Evolutionary conservation across 2,888 invertebrate species (phyloP).

Genomic region (Folsomia candida): DNA sequence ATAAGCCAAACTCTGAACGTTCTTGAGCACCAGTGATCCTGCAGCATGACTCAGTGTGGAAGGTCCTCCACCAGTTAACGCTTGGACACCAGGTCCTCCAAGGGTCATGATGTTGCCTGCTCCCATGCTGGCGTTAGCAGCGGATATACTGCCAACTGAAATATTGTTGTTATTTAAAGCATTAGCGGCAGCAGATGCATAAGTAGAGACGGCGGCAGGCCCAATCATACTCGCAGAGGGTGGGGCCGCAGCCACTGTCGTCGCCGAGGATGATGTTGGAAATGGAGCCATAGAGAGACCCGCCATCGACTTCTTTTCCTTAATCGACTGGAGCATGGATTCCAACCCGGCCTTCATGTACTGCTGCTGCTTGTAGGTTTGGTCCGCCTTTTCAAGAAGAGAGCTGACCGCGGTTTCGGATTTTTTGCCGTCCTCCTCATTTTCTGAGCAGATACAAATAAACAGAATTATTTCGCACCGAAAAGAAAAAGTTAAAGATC

Average conservation of each 20-base stretch:
- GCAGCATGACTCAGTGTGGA: conserved; percentile 10
- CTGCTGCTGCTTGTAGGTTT: conserved; percentile 85
- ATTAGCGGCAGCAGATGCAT: conserved; percentile 47
- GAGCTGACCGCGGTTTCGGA: conserved; percentile 88
- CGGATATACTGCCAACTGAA: conserved; percentile 15
- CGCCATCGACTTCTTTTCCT: conserved; percentile 49
- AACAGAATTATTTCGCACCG: background rate
- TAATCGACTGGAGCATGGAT: conserved; percentile 50
- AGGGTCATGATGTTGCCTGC: conserved; percentile 4
- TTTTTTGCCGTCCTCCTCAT: conserved; percentile 93
- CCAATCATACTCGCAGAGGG: conserved; percentile 16
- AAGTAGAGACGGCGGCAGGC: conserved; percentile 19
- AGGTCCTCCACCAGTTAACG: conserved; percentile 7
- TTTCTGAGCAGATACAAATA: too few species aligned
- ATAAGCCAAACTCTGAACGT: conserved; percentile 86
- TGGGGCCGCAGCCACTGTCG: background rate
- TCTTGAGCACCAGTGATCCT: conserved; percentile 46
- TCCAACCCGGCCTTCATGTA: conserved; percentile 83
- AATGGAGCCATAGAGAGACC: conserved; percentile 31
- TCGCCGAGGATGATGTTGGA: background rate
- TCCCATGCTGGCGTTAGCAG: conserved; percentile 17
- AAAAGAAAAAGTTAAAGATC: background rate
- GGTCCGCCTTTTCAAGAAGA: conserved; percentile 88
- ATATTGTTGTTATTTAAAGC: conserved; percentile 47
- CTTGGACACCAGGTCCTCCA: conserved; percentile 11